These are phyloP conservation scores for Trichonephila inaurata DNA, from an alignment of 1,140 invertebrate species.

Conservation along the genomic window DNA sequence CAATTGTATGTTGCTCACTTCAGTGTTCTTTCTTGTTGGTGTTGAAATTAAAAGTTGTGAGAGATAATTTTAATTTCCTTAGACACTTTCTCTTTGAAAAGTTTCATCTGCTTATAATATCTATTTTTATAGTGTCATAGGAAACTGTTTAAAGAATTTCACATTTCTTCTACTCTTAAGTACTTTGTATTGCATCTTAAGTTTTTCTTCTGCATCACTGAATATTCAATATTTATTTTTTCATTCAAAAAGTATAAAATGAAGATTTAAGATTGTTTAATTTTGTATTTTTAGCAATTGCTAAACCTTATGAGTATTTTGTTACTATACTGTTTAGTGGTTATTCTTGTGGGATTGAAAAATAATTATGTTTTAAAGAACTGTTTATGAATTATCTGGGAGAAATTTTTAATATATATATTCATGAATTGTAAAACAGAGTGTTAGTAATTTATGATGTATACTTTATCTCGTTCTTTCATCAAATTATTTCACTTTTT, in stretches of 20 bases:
- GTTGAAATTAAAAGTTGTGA: slow-evolving; percentile 24
- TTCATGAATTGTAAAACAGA: slow-evolving; percentile 22
- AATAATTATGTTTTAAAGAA: not conserved
- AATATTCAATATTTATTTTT: slow-evolving; percentile 10
- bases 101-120: slow-evolving; percentile 53
- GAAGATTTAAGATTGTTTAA: not conserved
- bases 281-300: slow-evolving; percentile 25
- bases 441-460: slow-evolving; percentile 2
- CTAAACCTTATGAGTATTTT: not conserved
- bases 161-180: not conserved
- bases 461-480: not conserved
- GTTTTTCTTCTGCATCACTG: not conserved
- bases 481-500: not conserved
- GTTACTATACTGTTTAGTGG: slow-evolving; percentile 14
- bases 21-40: slow-evolving; percentile 56
- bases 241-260: not conserved
- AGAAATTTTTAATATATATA: slow-evolving; percentile 29
- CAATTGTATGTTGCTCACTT: slow-evolving; percentile 49
- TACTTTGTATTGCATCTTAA: not conserved
- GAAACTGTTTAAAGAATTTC: slow-evolving; percentile 22
- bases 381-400: slow-evolving; percentile 20
- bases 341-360: slow-evolving; percentile 18
- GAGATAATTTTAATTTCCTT: slow-evolving; percentile 38
- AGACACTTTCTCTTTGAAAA: slow-evolving; percentile 54
- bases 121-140: slow-evolving; percentile 74